Evolutionary conservation across 64 coral and sea anemone species (phyloP), one percentile per base, ranked within the genome.

Genomic region (Stylophora pistillata): DNA sequence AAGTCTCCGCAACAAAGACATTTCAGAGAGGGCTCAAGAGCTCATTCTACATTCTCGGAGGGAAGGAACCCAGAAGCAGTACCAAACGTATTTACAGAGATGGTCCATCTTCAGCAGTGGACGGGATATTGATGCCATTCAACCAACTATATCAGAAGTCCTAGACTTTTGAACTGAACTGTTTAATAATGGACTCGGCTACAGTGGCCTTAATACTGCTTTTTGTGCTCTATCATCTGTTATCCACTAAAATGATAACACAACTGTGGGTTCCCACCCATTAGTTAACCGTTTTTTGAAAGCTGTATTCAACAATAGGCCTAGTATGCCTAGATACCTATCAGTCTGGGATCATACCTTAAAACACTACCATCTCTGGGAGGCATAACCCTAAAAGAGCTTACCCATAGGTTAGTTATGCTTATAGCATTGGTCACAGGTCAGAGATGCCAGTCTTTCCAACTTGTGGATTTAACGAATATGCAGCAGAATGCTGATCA

Each of bases 251-350:
- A 10, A 57, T 57, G 56, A 10, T 57, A 15, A n/a, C n/a, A n/a
- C n/a, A n/a, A n/a, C n/a, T n/a, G 54, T 74, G 47, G 86, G 73
- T 53, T 33, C 58, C 10, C 90, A 92, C 73, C 90, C 90, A 30
- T 77, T 92, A 71, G 82, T 91, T 59, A 53, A 74, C 30, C 58
- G 82, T 53, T 70, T 91, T 33, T 21, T 91, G 28, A 91, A 85
- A 77, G 89, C 18, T 26, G 73, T 76, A 30, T 91, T 62, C 56
- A 74, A 91, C 13, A 34, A n/a, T 7, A 91, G 78, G 57, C 90
- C 81, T 41, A 76, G 81, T 25, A n/a, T 87, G 32, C 90, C 56
- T 57, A 15, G 56, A 10, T 57, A 15, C 56, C 15, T 57, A 57
- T 15, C 56, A n/a, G n/a, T n/a, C n/a, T n/a, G n/a, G n/a, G n/a